Base-by-base conservation (phyloP, 2,888 invertebrate genomes). In the Mycogona germanica region DNA sequence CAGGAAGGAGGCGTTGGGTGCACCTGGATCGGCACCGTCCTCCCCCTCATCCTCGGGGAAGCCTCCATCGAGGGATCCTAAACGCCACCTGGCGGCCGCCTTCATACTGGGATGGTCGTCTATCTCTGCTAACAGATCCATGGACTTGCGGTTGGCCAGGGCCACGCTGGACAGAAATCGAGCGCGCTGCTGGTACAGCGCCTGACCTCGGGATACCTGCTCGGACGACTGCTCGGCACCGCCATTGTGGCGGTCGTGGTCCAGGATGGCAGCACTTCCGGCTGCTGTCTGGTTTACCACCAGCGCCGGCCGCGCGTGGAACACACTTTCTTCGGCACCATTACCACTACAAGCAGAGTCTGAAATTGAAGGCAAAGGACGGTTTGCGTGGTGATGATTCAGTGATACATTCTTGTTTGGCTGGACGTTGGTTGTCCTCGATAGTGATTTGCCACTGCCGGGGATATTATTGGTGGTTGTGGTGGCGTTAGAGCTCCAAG, bases 71-170 rank as follows among this genome's bases (percentile, higher is more conserved):
- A n/a, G 25, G 9, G 26, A 38, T 37, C 7, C 26, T 5, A 9
- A 14, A 32, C 12, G 6, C 32, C 35, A 32, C 9, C 47, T 19
- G 9, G 30, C 29, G 23, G 40, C 40, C 14, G 50, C 38, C 3
- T 38, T n/a, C 23, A 50, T 37, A 6, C 40, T 35, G 17, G 50
- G 50, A n/a, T 50, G 38, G n/a, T 50, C 40, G 21, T 50, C 50
- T 3, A 50, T 50, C 21, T 50, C 50, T 25, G 50, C 50, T 19
- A 50, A 37, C 37, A 50, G 21, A 25, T 50, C 50, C 50, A 50
- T 38, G 26, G 50, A 38, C 17, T 35, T 25, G 17, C 25, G 29
- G 23, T 25, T 25, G 9, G 17, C 35, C 2, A 35, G 35, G 7
- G 48, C 29, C 17, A 29, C 28, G 26, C 30, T 29, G 9, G 45